Evolutionary conservation across 1,140 invertebrate genomes (phyloP).

Genomic region (Araneus ventricosus): DNA sequence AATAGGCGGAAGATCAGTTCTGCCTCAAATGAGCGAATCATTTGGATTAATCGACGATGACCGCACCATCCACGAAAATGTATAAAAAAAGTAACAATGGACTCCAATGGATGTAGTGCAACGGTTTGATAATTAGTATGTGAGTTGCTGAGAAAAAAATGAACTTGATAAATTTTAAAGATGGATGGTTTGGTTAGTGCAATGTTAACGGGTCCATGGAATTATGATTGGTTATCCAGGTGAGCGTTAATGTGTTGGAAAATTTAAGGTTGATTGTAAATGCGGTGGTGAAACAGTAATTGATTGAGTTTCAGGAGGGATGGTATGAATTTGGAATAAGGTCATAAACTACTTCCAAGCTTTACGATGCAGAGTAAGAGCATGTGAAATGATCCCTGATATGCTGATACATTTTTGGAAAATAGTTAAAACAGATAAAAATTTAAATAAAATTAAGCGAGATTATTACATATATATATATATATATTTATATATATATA

Average conservation of each 20-base stretch:
- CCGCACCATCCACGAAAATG: not conserved
- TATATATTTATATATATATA: too few relatives aligned
- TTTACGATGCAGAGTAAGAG: not conserved
- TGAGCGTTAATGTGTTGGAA: not conserved
- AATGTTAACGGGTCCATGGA: not conserved
- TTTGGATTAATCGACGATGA: slow-evolving; percentile 40
- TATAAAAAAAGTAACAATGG: not conserved
- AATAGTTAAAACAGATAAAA: too few relatives aligned
- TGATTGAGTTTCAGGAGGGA: not conserved
- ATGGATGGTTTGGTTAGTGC: not conserved
- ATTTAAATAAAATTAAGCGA: too few relatives aligned
- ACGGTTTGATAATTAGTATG: not conserved
- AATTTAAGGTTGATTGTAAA: not conserved
- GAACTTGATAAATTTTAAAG: not conserved
- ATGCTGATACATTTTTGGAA: too few relatives aligned
- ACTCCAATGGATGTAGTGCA: not conserved
- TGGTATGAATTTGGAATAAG: not conserved
- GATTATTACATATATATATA: too few relatives aligned
- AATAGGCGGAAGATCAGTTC: not conserved
- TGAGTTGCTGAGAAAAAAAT: not conserved
- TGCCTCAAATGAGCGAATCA: slow-evolving; percentile 49
- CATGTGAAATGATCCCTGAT: too few relatives aligned
- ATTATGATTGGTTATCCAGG: not conserved
- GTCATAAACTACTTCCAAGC: not conserved
- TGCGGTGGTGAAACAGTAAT: not conserved